These are phyloP conservation scores for Acrocyrtus sp. DNA, from an alignment of 2,888 invertebrate genomes.

Conservation along the genomic window DNA sequence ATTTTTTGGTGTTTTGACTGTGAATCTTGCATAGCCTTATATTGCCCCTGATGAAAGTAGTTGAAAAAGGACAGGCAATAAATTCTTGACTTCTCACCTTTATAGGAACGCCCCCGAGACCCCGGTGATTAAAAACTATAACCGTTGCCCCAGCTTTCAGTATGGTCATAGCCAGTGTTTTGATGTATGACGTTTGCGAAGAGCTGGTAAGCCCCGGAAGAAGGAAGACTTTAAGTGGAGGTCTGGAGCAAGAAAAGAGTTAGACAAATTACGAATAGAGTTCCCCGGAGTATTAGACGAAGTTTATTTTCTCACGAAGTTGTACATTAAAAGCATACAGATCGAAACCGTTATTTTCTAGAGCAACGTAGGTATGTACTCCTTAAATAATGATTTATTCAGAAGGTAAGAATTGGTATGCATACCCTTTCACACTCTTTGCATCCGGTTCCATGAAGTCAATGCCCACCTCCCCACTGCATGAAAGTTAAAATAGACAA, in stretches of 20 bases:
- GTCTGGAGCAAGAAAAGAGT: slow-evolving; percentile 46
- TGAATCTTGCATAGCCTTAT: background rate
- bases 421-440: slow-evolving; percentile 64
- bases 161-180: slow-evolving; percentile 74
- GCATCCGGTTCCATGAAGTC: slow-evolving; percentile 73
- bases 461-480: slow-evolving; percentile 78
- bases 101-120: slow-evolving; percentile 78
- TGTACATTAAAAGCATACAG: background rate
- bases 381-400: background rate
- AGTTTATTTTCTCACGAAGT: too few species aligned
- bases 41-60: background rate
- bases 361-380: background rate
- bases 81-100: slow-evolving; percentile 70
- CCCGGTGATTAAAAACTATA: slow-evolving; percentile 83
- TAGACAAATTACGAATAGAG: too few species aligned
- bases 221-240: slow-evolving; percentile 75
- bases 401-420: background rate
- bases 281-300: too few species aligned
- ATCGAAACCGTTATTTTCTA: background rate
- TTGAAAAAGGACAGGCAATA: background rate
- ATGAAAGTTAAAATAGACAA: too few species aligned
- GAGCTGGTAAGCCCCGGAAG: slow-evolving; percentile 83
- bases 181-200: slow-evolving; percentile 82
- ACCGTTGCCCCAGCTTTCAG: slow-evolving; percentile 70
- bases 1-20: background rate